A percentile compares a stretch with the other conserved stretches of the same genome.
These are phyloP conservation scores for Bombus terrestris DNA, from an alignment of 1,140 invertebrate genomes.

Conservation along the genomic window DNA sequence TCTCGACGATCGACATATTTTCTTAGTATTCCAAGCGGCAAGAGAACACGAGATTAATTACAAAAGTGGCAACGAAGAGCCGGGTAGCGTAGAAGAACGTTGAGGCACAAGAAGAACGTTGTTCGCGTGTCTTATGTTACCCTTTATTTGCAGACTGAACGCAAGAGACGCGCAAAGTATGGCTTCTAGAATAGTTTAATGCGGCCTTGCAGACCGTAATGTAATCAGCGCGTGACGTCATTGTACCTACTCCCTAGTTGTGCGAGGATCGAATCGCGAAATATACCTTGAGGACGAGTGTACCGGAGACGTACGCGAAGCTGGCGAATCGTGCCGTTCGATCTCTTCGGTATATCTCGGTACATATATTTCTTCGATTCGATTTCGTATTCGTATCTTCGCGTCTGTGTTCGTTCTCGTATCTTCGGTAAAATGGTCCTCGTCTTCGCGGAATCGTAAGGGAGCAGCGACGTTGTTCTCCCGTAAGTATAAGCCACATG, in stretches of 20 bases:
- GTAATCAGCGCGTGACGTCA: conserved; percentile 57
- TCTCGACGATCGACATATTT: no score
- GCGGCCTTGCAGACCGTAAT: conserved; percentile 63
- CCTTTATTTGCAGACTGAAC: conserved; percentile 40
- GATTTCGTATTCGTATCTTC: neutral
- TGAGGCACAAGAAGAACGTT: neutral
- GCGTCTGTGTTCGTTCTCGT: neutral
- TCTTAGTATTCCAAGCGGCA: neutral
- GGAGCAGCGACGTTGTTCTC: neutral
- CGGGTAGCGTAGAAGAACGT: neutral
- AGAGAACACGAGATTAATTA: neutral
- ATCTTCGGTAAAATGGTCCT: neutral
- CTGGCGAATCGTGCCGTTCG: neutral
- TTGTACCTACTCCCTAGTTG: conserved; percentile 49
- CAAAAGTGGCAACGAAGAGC: neutral
- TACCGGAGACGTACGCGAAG: neutral
- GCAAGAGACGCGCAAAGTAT: conserved; percentile 40
- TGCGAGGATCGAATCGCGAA: conserved; percentile 43
- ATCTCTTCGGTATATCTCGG: neutral
- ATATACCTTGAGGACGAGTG: conserved; percentile 30
- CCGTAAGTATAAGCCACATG: no score
- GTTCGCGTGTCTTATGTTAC: conserved; percentile 31
- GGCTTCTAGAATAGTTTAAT: conserved; percentile 53
- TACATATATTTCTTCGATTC: no score
- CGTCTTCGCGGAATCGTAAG: neutral